These are phyloP conservation scores for Nomada ferruginata DNA, from an alignment of 2,888 invertebrate genomes.

Conservation along the genomic window DNA sequence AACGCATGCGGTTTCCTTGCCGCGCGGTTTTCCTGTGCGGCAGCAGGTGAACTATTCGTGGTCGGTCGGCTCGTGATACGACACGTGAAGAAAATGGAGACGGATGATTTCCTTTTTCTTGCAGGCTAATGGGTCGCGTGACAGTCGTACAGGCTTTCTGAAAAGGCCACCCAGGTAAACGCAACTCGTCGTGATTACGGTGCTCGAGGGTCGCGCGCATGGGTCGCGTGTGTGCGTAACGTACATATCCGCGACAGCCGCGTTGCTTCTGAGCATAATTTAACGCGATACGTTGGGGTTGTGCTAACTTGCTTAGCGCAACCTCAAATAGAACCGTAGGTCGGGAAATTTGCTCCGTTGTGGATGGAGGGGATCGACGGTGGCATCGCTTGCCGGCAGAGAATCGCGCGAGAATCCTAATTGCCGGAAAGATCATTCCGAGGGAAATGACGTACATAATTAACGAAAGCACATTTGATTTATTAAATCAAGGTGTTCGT, in stretches of 20 bases:
- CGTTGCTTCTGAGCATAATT: conserved; percentile 83
- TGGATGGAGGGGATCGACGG: conserved; percentile 72
- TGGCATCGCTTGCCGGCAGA: conserved; percentile 59
- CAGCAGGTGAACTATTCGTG: conserved; percentile 5
- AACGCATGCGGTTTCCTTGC: not conserved
- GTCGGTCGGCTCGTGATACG: conserved; percentile 50
- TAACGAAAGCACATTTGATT: conserved; percentile 57
- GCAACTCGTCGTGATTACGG: conserved; percentile 74
- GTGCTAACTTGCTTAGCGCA: conserved; percentile 84
- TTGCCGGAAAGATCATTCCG: conserved; percentile 69
- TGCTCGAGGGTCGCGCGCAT: conserved; percentile 62
- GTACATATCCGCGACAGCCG: conserved; percentile 63
- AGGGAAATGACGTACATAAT: conserved; percentile 67
- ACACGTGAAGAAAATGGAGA: conserved; percentile 71
- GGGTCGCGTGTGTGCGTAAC: conserved; percentile 51
- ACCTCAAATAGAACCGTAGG: conserved; percentile 82
- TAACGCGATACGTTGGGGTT: conserved; percentile 84
- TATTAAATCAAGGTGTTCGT: conserved; percentile 44
- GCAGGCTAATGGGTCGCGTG: conserved; percentile 65
- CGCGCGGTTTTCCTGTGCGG: conserved; percentile 10
- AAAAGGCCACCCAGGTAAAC: conserved; percentile 64
- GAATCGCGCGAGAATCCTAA: conserved; percentile 72
- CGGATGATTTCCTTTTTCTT: conserved; percentile 73
- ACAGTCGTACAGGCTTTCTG: conserved; percentile 56
- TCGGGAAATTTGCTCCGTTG: conserved; percentile 83